Evolutionary conservation across 2,113 vertebrate species (phyloP).

Genomic region (Phylloscopus whistleri): DNA sequence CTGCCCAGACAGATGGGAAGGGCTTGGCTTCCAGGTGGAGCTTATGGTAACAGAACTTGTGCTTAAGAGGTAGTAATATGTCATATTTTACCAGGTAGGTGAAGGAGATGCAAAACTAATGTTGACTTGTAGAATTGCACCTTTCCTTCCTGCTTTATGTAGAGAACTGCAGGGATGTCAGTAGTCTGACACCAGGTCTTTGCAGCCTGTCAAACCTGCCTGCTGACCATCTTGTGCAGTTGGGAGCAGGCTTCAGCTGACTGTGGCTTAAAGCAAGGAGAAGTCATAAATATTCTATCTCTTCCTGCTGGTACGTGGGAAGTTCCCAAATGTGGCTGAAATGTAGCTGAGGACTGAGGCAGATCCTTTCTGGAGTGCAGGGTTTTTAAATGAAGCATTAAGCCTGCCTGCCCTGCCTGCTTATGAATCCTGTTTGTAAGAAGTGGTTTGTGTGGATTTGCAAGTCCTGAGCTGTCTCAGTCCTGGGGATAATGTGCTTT

Average conservation of each 20-base stretch:
- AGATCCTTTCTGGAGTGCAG: background rate
- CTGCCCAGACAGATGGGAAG: background rate
- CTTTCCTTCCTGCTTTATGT: background rate
- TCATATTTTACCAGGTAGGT: background rate
- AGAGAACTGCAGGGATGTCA: background rate
- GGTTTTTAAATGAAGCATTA: background rate
- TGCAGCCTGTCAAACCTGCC: background rate
- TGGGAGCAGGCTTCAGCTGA: background rate
- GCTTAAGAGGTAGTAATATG: background rate
- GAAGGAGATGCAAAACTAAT: background rate
- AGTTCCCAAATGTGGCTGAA: background rate
- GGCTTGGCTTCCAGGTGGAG: background rate
- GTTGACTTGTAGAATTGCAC: background rate
- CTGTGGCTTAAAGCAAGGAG: background rate
- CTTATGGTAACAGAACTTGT: background rate
- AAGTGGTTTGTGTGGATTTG: constrained; percentile 20
- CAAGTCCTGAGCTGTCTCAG: constrained; percentile 1
- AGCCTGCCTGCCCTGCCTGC: background rate
- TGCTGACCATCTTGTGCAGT: background rate
- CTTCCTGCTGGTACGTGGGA: background rate
- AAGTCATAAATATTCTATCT: background rate
- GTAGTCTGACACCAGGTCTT: background rate
- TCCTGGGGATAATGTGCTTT: constrained; percentile 3
- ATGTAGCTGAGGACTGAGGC: background rate
- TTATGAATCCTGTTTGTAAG: background rate